phyloP scores from a whole-genome alignment of 2,888 invertebrate genomes.

The Pheosia tremula region DNA sequence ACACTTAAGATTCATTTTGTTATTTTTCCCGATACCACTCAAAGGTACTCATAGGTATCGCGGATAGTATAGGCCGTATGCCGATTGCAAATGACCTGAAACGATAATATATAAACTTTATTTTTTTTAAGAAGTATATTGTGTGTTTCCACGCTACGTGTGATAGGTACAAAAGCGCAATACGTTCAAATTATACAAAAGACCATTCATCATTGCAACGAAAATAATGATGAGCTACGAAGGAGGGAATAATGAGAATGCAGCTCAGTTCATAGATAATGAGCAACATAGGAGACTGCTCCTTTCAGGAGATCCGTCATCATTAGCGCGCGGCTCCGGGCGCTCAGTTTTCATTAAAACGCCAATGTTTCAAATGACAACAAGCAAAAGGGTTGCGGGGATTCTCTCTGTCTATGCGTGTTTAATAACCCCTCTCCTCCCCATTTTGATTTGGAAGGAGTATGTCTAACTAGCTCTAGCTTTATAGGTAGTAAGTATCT shows the following conservation, averaged over 20 bases:
- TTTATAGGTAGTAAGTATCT: no score
- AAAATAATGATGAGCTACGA: constrained; percentile 58
- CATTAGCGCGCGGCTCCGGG: constrained; percentile 74
- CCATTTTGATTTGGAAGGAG: not conserved
- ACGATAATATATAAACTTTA: no score
- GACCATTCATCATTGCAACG: constrained; percentile 49
- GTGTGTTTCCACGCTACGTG: not conserved
- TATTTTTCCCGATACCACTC: constrained; percentile 19
- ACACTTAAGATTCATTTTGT: not conserved
- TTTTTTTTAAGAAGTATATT: no score
- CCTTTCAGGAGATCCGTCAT: constrained; percentile 77
- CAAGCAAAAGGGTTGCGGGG: constrained; percentile 42
- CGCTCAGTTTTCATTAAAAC: constrained; percentile 76
- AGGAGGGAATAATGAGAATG: constrained; percentile 60
- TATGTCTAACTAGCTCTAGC: no score
- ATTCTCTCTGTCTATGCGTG: constrained; percentile 17
- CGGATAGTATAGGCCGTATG: no score
- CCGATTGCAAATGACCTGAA: no score
- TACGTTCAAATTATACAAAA: constrained; percentile 42
- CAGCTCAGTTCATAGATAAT: constrained; percentile 70
- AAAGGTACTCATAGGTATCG: not conserved
- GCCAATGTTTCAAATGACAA: constrained; percentile 71
- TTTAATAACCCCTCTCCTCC: constrained; percentile 33
- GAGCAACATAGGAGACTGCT: constrained; percentile 65
- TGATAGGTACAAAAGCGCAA: constrained; percentile 24